Evolutionary conservation across 2,797 vertebrate species (phyloP), one percentile per base, ranked within the genome.

Genomic region (Geotrypetes seraphini): DNA sequence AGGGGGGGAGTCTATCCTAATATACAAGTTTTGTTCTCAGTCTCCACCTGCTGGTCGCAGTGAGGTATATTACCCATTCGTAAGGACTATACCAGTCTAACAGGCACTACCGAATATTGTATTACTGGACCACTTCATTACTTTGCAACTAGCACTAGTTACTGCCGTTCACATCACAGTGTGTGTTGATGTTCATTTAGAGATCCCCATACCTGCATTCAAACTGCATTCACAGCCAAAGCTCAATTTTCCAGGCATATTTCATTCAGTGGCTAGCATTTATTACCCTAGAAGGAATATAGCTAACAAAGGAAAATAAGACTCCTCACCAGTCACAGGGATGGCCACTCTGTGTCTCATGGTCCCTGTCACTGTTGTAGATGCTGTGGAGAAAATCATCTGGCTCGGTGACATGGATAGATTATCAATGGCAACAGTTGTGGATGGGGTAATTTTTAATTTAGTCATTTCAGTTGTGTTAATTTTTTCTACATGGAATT

Each of bases 301-400:
- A 23, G 31, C 16, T 8, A 49, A 19, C 25, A 9, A 15, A 21
- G 39, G 33, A 0, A 0, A n/a, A 4, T 37, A 15, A 22, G 34
- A 37, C 27, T n/a, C 35, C 36, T 3, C 76, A 96, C 94, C 88
- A 5, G 89, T 88, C 28, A 92, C 57, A 0, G 92, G 87, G 46
- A 94, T 52, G 16, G 73, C 86, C 35, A 87, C 52, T 48, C 74
- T 81, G 46, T 81, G 84, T 27, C 70, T 75, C 0, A 27, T 43
- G 33, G 52, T 59, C 5, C 66, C 65, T 0, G 56, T 41, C 20
- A 58, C 43, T 17, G 58, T 15, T 29, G 65, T 10, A 7, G 79
- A 69, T 34, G 82, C 36, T 69, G 94, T 56, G 13, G 87, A 75
- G 26, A 90, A 56, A 22, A 86, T 57, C 3, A 69, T 50, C 1